Base-by-base conservation (phyloP, 2,113 vertebrate genomes). In the Malurus alboscapulatus region DNA sequence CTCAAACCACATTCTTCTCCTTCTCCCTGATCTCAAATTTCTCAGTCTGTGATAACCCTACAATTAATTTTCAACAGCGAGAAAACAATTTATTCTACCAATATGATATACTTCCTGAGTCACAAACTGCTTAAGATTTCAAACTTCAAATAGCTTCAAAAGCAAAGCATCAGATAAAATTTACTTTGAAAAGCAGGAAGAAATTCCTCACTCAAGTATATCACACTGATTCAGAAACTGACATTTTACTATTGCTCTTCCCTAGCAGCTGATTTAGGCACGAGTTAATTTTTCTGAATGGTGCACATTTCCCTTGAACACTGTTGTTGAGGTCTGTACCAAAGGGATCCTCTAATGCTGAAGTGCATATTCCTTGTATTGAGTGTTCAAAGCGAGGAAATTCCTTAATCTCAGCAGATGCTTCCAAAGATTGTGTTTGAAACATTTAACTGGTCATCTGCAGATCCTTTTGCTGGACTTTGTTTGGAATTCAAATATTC, bases 71-170 rank as follows among this genome's bases (percentile, higher is more conserved):
- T 77, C 36, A 84, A 87, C 26, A 69, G 38, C 0, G 2, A 92
- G 67, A 82, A 95, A 94, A 83, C 44, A 92, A 85, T 93, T 88
- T 66, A 57, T 90, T 94, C 87, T 69, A n/a, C 88, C 91, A 63
- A 65, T 82, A 78, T 75, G 40, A 29, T 34, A n/a, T 32, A 50
- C 30, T 75, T 95, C 44, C 42, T 61, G 68, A 76, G 71, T 87
- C 51, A 73, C 36, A 24, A 91, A 44, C 48, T 83, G 34, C 38
- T 84, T 51, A 73, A 84, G 42, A 61, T 24, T 72, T 89, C 54
- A 47, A 61, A 71, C 25, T 63, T 38, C 36, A 87, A 84, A 91
- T 22, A 50, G 14, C 12, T 88, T 66, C 73, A 65, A 66, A 88
- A 51, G n/a, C 38, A 79, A 78, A 75, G 12, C 13, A 61, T 76